Conservation (phyloP, 2,797 vertebrate genomes). For the Darevskia mixta region DNA sequence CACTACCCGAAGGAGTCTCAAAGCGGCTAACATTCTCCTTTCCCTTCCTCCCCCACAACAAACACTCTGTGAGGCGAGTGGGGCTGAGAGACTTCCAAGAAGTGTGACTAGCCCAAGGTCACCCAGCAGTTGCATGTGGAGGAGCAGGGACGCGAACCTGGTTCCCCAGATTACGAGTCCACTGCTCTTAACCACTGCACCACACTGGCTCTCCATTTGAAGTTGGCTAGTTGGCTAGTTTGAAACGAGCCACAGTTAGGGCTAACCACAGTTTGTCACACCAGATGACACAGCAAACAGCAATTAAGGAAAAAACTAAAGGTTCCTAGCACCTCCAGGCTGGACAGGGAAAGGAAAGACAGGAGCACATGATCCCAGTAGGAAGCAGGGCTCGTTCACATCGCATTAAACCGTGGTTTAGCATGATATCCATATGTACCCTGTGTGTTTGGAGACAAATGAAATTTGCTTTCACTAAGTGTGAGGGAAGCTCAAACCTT, state of each 20-base stretch:
- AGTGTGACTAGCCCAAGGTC: too few species aligned
- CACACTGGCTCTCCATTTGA: too few species aligned
- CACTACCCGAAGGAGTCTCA: too few species aligned
- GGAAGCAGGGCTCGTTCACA: background rate
- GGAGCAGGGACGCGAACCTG: too few species aligned
- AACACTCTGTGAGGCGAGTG: too few species aligned
- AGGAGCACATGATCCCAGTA: too few species aligned
- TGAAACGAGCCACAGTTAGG: background rate
- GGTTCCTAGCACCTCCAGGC: background rate
- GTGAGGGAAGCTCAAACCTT: background rate
- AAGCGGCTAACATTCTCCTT: too few species aligned
- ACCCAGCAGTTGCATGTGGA: too few species aligned
- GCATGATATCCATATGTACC: background rate
- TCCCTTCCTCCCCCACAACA: too few species aligned
- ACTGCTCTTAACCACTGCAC: too few species aligned
- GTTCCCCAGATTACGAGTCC: too few species aligned
- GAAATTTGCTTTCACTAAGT: background rate
- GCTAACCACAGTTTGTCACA: background rate
- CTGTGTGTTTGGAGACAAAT: background rate
- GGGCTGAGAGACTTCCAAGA: too few species aligned
- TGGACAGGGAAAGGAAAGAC: background rate
- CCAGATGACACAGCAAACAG: background rate
- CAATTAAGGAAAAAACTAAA: background rate
- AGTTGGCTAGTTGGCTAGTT: background rate
- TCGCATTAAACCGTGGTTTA: background rate